phyloP scores from a whole-genome alignment of 1,140 invertebrate genomes.

The Drosophila mayri region DNA sequence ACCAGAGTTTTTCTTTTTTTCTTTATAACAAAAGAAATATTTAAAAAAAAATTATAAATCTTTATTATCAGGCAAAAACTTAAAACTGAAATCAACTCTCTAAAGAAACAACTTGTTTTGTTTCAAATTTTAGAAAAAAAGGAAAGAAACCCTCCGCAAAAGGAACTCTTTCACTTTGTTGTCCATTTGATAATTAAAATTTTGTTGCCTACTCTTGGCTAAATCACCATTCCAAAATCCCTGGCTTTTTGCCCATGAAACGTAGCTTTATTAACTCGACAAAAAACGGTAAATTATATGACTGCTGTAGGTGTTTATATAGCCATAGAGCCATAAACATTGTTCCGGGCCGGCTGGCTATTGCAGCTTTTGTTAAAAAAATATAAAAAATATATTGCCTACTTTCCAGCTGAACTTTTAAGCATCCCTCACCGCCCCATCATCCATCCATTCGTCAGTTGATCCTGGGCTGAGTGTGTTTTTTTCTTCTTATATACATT shows the following conservation, averaged over 20 bases:
- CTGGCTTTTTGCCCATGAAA: constrained; percentile 8
- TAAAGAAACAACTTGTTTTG: background rate
- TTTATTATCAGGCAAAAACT: background rate
- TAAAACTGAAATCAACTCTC: background rate
- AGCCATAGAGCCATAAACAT: constrained; percentile 63
- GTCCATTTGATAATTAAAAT: constrained; percentile 47
- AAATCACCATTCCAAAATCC: constrained; percentile 1
- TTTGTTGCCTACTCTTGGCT: constrained; percentile 12
- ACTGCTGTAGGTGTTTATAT: constrained; percentile 69
- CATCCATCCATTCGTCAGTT: constrained; percentile 43
- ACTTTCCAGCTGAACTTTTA: constrained; percentile 44
- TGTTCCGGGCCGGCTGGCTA: constrained; percentile 25
- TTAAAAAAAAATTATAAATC: no score
- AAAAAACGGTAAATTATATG: constrained; percentile 55
- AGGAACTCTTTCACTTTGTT: constrained; percentile 12
- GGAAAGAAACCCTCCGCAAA: background rate
- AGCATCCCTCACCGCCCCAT: constrained; percentile 30
- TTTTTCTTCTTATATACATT: constrained; percentile 5
- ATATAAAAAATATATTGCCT: constrained; percentile 62
- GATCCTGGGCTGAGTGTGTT: constrained; percentile 22
- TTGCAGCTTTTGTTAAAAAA: constrained; percentile 36
- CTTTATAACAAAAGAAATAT: no score
- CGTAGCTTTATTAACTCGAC: constrained; percentile 47
- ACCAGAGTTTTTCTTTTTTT: no score
- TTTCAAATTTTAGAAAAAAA: background rate